A percentile compares a stretch with the other conserved stretches of the same genome.
These are phyloP conservation scores for Cinara cedri DNA, from an alignment of 2,888 invertebrate genomes.

Conservation along the genomic window DNA sequence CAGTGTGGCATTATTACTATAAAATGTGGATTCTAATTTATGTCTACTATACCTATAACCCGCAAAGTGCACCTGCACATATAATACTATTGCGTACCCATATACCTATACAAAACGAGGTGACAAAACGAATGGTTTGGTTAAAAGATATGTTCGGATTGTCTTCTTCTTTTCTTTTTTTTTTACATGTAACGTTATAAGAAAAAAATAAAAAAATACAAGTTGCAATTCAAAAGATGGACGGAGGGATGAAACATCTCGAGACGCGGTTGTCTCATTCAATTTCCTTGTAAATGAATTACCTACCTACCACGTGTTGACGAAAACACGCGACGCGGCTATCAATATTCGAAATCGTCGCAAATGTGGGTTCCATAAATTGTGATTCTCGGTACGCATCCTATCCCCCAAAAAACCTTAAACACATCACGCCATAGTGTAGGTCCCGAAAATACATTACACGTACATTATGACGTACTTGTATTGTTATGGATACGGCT, in stretches of 20 bases:
- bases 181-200: background rate
- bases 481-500: background rate
- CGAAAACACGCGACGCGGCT: conserved; percentile 7
- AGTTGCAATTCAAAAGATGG: background rate
- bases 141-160: background rate
- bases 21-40: conserved; percentile 17
- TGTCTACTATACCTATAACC: background rate
- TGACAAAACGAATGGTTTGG: conserved; percentile 18
- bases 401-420: background rate
- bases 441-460: background rate
- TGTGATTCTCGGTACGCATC: background rate
- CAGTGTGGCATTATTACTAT: background rate
- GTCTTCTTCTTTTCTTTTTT: background rate
- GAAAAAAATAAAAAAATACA: background rate
- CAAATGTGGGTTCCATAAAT: background rate
- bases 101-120: background rate
- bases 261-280: conserved; percentile 14
- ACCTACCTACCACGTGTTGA: background rate
- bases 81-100: too few relatives aligned
- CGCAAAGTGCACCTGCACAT: background rate
- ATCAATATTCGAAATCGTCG: conserved; percentile 17
- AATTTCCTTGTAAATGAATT: conserved; percentile 26
- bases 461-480: background rate
- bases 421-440: too few relatives aligned
- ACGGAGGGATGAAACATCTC: background rate